These are phyloP conservation scores for Planiliza haematocheilus DNA, from an alignment of 2,113 vertebrate species.

Conservation along the genomic window DNA sequence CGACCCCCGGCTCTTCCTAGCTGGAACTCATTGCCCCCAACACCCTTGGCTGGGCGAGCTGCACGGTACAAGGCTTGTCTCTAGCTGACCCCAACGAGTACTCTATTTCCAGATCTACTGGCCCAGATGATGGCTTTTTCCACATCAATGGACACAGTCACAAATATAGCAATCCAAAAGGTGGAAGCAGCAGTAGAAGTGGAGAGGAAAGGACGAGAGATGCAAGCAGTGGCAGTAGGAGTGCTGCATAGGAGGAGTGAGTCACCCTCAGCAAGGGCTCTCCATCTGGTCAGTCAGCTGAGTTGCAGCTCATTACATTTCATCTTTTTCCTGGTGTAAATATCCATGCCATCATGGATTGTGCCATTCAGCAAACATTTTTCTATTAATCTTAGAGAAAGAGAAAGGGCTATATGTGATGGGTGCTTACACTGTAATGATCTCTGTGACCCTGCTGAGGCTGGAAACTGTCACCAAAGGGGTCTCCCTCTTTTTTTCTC, in stretches of 20 bases:
- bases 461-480: conserved; percentile 32
- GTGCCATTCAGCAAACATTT: conserved; percentile 53
- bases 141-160: conserved; percentile 81
- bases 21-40: conserved; percentile 75
- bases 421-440: conserved; percentile 34
- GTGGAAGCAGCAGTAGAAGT: conserved; percentile 71
- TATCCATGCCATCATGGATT: conserved; percentile 30
- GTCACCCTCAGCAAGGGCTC: conserved; percentile 69
- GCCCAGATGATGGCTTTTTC: conserved; percentile 88
- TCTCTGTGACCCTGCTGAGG: conserved; percentile 47
- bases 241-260: conserved; percentile 62
- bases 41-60: conserved; percentile 69
- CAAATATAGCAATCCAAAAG: conserved; percentile 83
- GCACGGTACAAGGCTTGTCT: conserved; percentile 68
- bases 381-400: conserved; percentile 43
- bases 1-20: conserved; percentile 70
- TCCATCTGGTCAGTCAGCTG: conserved; percentile 69
- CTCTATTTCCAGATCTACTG: conserved; percentile 88
- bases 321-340: conserved; percentile 55
- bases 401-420: conserved; percentile 22
- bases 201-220: conserved; percentile 60
- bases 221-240: conserved; percentile 60
- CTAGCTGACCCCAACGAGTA: conserved; percentile 76
- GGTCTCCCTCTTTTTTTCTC: not conserved
- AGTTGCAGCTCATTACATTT: conserved; percentile 62